Conservation (phyloP, 2,797 vertebrate genomes). For the Holocentrus rufus region DNA sequence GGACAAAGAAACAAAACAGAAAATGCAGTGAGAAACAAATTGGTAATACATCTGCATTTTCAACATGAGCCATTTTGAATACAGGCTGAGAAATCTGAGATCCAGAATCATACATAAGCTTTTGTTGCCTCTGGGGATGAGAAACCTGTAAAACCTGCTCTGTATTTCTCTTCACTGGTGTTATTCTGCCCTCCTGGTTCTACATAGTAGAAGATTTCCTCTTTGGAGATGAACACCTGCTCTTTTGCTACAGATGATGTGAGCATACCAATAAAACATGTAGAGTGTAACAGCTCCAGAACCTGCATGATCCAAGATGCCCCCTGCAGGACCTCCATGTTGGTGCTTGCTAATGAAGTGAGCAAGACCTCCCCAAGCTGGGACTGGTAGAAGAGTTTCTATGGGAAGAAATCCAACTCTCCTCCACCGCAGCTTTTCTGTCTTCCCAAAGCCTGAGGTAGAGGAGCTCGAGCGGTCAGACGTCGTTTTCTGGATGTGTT, state of each 20-base stretch:
- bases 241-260: too few species aligned
- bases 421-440: constrained; percentile 16
- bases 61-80: background rate
- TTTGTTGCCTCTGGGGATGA: background rate
- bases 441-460: constrained; percentile 23
- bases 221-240: background rate
- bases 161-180: background rate
- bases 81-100: background rate
- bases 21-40: too few species aligned
- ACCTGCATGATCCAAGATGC: background rate
- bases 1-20: too few species aligned
- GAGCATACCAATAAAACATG: background rate
- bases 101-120: background rate
- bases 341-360: constrained; percentile 44
- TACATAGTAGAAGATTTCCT: background rate
- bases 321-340: constrained; percentile 12
- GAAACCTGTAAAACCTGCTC: too few species aligned
- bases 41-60: too few species aligned
- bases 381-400: constrained; percentile 33
- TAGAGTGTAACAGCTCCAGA: background rate
- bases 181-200: background rate
- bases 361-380: constrained; percentile 40
- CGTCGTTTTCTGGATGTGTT: constrained; percentile 34
- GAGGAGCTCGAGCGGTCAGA: constrained; percentile 40
- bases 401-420: constrained; percentile 38